These are phyloP conservation scores for Schizopygopsis malacanthus DNA, from an alignment of 2,797 vertebrate genomes.

Conservation along the genomic window DNA sequence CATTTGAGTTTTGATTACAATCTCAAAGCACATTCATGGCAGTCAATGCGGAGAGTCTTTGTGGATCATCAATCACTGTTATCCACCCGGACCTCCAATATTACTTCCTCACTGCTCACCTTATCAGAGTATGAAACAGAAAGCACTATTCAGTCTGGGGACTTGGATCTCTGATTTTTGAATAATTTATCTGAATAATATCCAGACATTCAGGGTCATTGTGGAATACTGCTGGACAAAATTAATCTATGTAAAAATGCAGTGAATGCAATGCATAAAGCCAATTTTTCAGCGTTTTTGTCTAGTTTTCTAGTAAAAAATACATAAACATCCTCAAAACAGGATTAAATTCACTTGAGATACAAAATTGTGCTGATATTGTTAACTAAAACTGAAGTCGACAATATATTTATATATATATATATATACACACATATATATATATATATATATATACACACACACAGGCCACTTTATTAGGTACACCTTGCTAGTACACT, in stretches of 20 bases:
- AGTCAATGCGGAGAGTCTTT: slow-evolving; percentile 58
- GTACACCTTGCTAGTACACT: too few species aligned
- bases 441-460: background rate
- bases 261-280: background rate
- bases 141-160: background rate
- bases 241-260: background rate
- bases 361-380: background rate
- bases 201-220: background rate
- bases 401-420: background rate
- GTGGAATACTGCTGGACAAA: background rate
- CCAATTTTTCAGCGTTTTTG: background rate
- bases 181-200: slow-evolving; percentile 1
- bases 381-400: background rate
- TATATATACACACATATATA: too few species aligned
- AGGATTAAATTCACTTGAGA: background rate
- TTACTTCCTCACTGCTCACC: slow-evolving; percentile 18
- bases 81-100: slow-evolving; percentile 36
- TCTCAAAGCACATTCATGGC: slow-evolving; percentile 44
- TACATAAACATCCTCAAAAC: background rate
- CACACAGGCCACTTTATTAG: too few species aligned
- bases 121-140: slow-evolving; percentile 7
- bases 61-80: slow-evolving; percentile 60
- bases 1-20: slow-evolving; percentile 64
- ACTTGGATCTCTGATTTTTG: background rate
- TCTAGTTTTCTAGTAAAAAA: background rate